phyloP scores from a whole-genome alignment of 2,113 vertebrate species.

The Ia io region DNA sequence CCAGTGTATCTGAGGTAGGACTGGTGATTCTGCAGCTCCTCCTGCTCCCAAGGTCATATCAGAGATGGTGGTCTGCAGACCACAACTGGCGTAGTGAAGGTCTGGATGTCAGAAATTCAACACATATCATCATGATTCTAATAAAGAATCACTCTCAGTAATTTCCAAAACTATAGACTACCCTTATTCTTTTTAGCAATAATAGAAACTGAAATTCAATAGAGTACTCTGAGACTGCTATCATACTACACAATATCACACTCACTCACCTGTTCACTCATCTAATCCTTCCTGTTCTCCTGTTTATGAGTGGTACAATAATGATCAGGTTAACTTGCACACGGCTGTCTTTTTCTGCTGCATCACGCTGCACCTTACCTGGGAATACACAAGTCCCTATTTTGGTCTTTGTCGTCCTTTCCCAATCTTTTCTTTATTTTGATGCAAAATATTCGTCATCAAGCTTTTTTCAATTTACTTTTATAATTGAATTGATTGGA shows the following conservation, averaged over 20 bases:
- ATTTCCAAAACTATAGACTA: not conserved
- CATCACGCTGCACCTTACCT: fast-evolving
- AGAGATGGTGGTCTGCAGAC: no score
- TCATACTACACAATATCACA: no score
- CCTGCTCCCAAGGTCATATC: not conserved
- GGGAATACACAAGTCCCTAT: not conserved
- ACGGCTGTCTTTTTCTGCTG: not conserved
- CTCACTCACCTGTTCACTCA: not conserved
- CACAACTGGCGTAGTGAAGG: fast-evolving
- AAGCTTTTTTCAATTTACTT: not conserved
- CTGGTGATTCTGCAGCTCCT: not conserved
- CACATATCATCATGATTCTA: not conserved
- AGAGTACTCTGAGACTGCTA: not conserved
- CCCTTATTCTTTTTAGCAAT: not conserved
- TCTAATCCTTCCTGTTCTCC: not conserved
- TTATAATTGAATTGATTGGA: not conserved
- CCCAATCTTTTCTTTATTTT: not conserved
- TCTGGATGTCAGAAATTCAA: not conserved
- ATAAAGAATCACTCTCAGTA: not conserved
- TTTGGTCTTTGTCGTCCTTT: not conserved
- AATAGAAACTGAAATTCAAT: not conserved
- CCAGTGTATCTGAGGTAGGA: not conserved
- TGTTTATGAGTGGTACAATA: not conserved
- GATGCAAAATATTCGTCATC: not conserved
- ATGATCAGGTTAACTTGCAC: no score